Conservation (phyloP, 1,140 invertebrate species). For the Patella vulgata region DNA sequence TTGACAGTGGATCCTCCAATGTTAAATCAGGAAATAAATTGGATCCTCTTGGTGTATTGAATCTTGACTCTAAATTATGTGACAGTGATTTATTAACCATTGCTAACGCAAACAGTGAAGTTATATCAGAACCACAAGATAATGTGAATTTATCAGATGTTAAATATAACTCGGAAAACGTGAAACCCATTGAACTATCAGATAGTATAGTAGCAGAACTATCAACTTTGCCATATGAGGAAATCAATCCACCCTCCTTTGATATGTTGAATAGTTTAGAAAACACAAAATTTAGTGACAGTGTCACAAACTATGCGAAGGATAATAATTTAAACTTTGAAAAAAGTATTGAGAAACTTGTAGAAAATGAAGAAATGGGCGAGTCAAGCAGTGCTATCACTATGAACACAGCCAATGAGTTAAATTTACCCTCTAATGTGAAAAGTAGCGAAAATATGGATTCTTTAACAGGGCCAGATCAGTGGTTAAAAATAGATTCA, state of each 20-base stretch:
- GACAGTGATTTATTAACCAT: conserved; percentile 7
- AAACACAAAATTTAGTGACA: too few species aligned
- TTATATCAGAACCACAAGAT: not conserved
- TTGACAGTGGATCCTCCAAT: too few species aligned
- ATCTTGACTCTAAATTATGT: not conserved
- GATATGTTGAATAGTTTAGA: too few species aligned
- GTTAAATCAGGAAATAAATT: not conserved
- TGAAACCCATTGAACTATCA: too few species aligned
- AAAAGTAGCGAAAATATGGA: conserved; percentile 9
- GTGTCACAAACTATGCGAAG: too few species aligned
- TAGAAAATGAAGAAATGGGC: too few species aligned
- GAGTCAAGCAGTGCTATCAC: not conserved
- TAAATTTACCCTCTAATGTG: not conserved
- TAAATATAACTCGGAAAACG: not conserved
- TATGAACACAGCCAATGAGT: not conserved
- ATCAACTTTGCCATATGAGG: too few species aligned
- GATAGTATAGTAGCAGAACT: too few species aligned
- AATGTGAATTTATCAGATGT: not conserved
- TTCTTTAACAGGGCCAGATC: conserved; percentile 21
- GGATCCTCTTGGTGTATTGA: not conserved
- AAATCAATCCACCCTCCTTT: too few species aligned
- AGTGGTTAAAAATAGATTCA: conserved; percentile 40
- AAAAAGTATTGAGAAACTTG: too few species aligned
- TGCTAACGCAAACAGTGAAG: not conserved
- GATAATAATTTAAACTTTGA: too few species aligned